Percentiles rank a stretch among this genome's conserved stretches.
phyloP scores from a whole-genome alignment of 2,113 vertebrate species.

The Cettia cetti region DNA sequence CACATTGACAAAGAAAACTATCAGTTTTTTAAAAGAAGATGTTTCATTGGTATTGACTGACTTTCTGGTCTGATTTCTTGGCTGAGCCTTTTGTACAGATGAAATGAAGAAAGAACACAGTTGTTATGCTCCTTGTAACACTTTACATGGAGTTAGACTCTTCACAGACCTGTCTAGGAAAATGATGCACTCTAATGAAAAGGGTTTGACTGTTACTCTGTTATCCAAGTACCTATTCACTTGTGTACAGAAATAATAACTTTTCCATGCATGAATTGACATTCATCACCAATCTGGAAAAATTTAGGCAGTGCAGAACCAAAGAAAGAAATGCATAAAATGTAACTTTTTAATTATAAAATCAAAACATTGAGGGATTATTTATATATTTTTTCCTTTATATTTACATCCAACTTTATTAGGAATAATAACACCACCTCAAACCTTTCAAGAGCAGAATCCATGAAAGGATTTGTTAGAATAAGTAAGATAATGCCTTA shows the following conservation, averaged over 20 bases:
- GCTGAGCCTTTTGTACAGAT: background rate
- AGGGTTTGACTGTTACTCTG: background rate
- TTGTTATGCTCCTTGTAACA: background rate
- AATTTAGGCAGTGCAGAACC: background rate
- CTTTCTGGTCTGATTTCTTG: background rate
- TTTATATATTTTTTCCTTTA: background rate
- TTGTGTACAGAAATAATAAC: background rate
- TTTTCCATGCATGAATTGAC: background rate
- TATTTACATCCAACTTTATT: background rate
- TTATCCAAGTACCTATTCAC: background rate
- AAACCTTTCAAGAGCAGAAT: background rate
- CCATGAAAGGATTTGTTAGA: background rate
- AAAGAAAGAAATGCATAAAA: background rate
- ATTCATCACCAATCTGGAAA: background rate
- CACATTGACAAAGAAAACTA: background rate
- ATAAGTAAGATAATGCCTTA: background rate
- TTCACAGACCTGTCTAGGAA: background rate
- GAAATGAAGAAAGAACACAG: background rate
- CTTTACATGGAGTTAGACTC: background rate
- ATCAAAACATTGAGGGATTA: background rate
- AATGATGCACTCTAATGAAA: background rate
- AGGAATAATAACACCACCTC: background rate
- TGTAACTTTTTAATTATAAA: background rate
- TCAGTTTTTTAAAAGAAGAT: background rate
- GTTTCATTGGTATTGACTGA: background rate